Percentiles rank a stretch among this genome's conserved stretches.
Evolutionary conservation across 1,140 invertebrate genomes (phyloP).

Genomic region (Anastatus disparis): DNA sequence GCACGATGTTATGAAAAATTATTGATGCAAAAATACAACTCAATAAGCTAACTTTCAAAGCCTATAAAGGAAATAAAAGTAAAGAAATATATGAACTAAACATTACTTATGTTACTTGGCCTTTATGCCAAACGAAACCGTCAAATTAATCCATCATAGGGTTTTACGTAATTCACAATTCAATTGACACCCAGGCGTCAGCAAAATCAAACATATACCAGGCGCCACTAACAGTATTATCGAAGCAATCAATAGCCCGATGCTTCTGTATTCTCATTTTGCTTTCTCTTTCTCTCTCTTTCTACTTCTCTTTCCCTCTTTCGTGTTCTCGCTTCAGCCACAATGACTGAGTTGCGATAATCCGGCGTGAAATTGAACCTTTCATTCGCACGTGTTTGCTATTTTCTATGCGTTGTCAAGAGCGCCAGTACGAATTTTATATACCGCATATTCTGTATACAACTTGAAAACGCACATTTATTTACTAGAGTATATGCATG

Average conservation of each 20-base stretch:
- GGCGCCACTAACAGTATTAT: conserved; percentile 21
- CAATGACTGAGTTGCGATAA: conserved; percentile 12
- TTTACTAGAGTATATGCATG: background rate
- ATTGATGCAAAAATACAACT: too few relatives aligned
- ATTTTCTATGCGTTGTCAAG: conserved; percentile 7
- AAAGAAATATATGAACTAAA: too few relatives aligned
- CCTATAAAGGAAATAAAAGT: background rate
- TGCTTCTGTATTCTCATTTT: background rate
- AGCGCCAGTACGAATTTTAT: background rate
- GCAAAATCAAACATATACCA: conserved; percentile 14
- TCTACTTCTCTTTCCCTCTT: background rate
- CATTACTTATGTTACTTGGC: conserved; percentile 17
- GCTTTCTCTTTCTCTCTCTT: background rate
- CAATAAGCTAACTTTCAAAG: too few relatives aligned
- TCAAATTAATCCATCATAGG: conserved; percentile 21
- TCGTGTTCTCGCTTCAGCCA: background rate
- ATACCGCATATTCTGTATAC: background rate
- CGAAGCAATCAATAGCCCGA: conserved; percentile 22
- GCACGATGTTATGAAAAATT: too few relatives aligned
- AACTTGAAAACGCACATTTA: background rate
- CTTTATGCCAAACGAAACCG: too few relatives aligned
- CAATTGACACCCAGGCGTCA: conserved; percentile 7
- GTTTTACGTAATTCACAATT: conserved; percentile 12
- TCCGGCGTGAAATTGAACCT: conserved; percentile 21
- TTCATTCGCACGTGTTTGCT: conserved; percentile 11